phyloP scores from a whole-genome alignment of 2,113 vertebrate genomes.

The Fregata magnificens region DNA sequence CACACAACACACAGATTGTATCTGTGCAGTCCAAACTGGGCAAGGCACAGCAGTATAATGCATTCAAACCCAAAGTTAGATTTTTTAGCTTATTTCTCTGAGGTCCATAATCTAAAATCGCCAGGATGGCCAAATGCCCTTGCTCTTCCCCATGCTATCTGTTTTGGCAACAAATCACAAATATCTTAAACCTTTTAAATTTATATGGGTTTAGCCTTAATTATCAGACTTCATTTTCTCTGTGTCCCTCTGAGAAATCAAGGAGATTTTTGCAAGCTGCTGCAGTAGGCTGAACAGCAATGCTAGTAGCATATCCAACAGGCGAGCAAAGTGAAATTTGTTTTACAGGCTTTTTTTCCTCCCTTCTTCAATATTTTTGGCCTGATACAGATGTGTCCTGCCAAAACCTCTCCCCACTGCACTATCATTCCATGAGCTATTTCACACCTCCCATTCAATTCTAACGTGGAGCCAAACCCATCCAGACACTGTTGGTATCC shows the following conservation, averaged over 20 bases:
- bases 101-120: not conserved
- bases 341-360: not conserved
- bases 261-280: not conserved
- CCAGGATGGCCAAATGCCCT: not conserved
- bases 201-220: not conserved
- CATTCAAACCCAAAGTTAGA: not conserved
- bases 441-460: not conserved
- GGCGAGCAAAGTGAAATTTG: not conserved
- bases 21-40: not conserved
- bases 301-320: not conserved
- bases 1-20: not conserved
- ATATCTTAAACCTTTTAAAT: not conserved
- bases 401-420: not conserved
- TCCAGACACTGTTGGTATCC: not conserved
- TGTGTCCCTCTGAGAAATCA: not conserved
- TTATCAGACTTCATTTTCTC: not conserved
- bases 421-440: conserved; percentile 2
- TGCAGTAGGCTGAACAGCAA: not conserved
- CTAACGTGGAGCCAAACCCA: not conserved
- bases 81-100: not conserved
- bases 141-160: not conserved
- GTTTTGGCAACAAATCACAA: not conserved
- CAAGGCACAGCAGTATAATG: not conserved
- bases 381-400: not conserved
- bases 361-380: not conserved